Percentiles rank a stretch among this genome's conserved stretches.
Evolutionary conservation across 2,113 vertebrate species (phyloP).

Genomic region (Alectura lathami): DNA sequence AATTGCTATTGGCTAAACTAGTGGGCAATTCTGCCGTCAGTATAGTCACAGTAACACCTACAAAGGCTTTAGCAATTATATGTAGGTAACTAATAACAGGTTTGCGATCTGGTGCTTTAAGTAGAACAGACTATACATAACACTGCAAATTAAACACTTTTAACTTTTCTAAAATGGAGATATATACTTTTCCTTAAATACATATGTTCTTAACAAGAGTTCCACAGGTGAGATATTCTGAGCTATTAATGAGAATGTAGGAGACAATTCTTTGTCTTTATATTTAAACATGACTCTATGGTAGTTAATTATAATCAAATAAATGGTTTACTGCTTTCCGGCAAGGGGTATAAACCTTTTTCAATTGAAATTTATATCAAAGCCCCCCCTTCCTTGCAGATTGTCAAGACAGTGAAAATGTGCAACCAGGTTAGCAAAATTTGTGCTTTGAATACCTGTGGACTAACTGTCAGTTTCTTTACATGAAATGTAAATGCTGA

Average conservation of each 20-base stretch:
- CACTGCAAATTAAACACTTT: neutral
- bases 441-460: neutral
- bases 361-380: neutral
- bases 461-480: neutral
- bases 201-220: neutral
- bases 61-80: neutral
- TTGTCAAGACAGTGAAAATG: neutral
- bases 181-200: neutral
- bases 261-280: neutral
- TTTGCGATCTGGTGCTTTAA: neutral
- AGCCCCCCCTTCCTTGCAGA: neutral
- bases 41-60: neutral
- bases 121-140: neutral
- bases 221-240: neutral
- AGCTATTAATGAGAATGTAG: neutral
- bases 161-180: neutral
- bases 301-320: neutral
- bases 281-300: neutral
- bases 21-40: neutral
- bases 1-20: neutral
- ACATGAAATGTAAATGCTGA: too few relatives aligned
- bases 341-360: neutral
- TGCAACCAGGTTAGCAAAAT: neutral
- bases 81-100: neutral
- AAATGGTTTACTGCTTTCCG: neutral